Evolutionary conservation across 2,113 vertebrate species (phyloP), one percentile per base, ranked within the genome.

Genomic region (Brachionichthys hirsutus): DNA sequence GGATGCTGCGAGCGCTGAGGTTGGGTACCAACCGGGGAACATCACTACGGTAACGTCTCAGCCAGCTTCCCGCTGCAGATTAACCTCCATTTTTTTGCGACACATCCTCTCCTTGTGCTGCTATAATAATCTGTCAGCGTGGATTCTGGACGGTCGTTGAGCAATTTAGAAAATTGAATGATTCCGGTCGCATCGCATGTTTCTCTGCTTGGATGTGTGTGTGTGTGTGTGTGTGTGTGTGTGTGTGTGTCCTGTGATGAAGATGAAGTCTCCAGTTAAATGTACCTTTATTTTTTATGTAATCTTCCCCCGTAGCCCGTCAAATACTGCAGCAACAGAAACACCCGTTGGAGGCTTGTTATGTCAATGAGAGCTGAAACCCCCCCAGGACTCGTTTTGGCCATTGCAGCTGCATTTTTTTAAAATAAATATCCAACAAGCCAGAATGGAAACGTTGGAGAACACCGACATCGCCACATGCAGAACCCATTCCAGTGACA

Each of bases 1-100:
- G 86, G 90, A 88, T 91, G 89, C 87, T 86, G 84, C 78, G 86
- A 81, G 76, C 75, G 71, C 73, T 82, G 73, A 77, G 68, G 59
- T 77, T 77, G 88, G 88, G 84, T 81, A 89, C 81, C 84, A 85
- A 84, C 83, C 80, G 71, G 77, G 77, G 84, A 90, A 78, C 85
- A 85, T 76, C 82, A 52, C 65, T 82, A 90, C 84, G 90, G 90
- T 92, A 92, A 87, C 70, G 82, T 77, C 57, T 52, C n/a, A 69
- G 14, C 14, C 40, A 12, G 47, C 14, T 7, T 61, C 50, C 14
- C 41, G 11, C 52, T 55, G 34, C 44, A 16, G 41, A 51, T n/a
- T 56, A 9, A 51, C 53, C 52, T 56, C 42, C 45, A 20, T 67
- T 42, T 67, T 42, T 50, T 57, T 74, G 63, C 64, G 67, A 65